Evolutionary conservation across 1,140 invertebrate species (phyloP).

Genomic region (Papilio xuthus): DNA sequence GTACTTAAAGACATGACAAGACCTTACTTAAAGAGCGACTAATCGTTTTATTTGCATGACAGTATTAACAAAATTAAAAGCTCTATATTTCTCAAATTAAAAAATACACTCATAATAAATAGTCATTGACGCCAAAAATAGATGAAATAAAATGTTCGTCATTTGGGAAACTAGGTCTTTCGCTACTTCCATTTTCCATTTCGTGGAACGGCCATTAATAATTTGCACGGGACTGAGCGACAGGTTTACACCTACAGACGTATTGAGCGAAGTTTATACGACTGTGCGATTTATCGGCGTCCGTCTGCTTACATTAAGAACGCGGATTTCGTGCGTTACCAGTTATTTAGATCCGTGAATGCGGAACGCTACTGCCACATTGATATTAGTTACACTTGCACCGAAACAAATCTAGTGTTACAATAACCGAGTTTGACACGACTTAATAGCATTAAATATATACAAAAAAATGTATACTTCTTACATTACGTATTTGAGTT

Average conservation of each 20-base stretch:
- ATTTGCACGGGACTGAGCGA: conserved; percentile 46
- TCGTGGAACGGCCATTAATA: conserved; percentile 24
- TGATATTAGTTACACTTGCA: conserved; percentile 36
- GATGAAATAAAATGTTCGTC: background rate
- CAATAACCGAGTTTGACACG: background rate
- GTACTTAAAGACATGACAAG: conserved; percentile 57
- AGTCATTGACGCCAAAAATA: background rate
- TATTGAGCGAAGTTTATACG: conserved; percentile 49
- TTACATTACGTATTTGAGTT: too few relatives aligned
- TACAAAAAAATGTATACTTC: background rate
- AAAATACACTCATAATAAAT: background rate
- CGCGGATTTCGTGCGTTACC: conserved; percentile 46
- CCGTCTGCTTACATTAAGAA: conserved; percentile 58
- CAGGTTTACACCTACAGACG: conserved; percentile 54
- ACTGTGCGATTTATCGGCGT: conserved; percentile 54
- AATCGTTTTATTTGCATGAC: background rate
- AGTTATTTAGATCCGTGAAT: conserved; percentile 49
- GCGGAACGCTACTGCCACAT: conserved; percentile 39
- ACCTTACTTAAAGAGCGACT: conserved; percentile 38
- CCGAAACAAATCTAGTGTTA: background rate
- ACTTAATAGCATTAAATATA: background rate
- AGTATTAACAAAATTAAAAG: background rate
- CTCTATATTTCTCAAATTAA: conserved; percentile 1
- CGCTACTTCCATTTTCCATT: conserved; percentile 4
- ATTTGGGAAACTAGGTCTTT: background rate